A percentile compares a stretch with the other conserved stretches of the same genome.
Evolutionary conservation across 1,140 invertebrate species (phyloP).

Genomic region (Drosophila persimilis): DNA sequence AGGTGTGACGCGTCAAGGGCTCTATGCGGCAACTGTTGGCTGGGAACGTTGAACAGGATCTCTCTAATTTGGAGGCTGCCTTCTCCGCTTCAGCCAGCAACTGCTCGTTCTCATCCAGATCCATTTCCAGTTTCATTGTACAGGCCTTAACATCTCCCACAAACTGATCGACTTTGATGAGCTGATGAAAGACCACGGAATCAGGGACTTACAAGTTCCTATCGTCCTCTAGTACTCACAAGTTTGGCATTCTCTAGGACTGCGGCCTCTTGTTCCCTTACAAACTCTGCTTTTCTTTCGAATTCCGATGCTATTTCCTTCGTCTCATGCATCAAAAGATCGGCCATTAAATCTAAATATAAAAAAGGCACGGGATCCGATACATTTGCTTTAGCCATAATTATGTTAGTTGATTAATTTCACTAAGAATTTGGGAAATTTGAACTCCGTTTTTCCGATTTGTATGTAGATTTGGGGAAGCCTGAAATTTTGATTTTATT

Average conservation of each 20-base stretch:
- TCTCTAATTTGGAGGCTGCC: slow-evolving; percentile 8
- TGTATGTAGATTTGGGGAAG: not conserved
- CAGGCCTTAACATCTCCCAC: slow-evolving; percentile 14
- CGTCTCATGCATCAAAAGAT: slow-evolving; percentile 30
- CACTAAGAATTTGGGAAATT: not conserved
- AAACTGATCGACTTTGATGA: slow-evolving; percentile 5
- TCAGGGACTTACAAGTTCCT: not conserved
- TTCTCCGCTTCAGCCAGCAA: slow-evolving; percentile 30
- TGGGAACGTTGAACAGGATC: not conserved
- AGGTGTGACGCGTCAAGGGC: slow-evolving; percentile 16
- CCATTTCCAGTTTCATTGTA: slow-evolving; percentile 39
- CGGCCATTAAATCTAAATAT: slow-evolving; percentile 39
- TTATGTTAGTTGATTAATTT: slow-evolving; percentile 1
- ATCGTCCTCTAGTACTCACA: slow-evolving; percentile 9
- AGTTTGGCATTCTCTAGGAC: slow-evolving; percentile 34
- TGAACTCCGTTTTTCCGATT: too few species aligned
- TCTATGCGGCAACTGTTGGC: not conserved
- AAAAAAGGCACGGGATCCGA: slow-evolving; percentile 43
- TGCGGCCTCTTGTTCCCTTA: slow-evolving; percentile 37
- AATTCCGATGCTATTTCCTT: slow-evolving; percentile 43
- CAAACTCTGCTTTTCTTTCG: slow-evolving; percentile 34
- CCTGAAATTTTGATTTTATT: too few species aligned
- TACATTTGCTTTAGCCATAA: slow-evolving; percentile 27
- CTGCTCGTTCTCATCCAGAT: slow-evolving; percentile 41
- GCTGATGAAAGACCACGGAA: slow-evolving; percentile 1